Base-by-base conservation (phyloP, 37 sponge, comb jelly and placozoan genomes). In the Halichondria panicea region DNA sequence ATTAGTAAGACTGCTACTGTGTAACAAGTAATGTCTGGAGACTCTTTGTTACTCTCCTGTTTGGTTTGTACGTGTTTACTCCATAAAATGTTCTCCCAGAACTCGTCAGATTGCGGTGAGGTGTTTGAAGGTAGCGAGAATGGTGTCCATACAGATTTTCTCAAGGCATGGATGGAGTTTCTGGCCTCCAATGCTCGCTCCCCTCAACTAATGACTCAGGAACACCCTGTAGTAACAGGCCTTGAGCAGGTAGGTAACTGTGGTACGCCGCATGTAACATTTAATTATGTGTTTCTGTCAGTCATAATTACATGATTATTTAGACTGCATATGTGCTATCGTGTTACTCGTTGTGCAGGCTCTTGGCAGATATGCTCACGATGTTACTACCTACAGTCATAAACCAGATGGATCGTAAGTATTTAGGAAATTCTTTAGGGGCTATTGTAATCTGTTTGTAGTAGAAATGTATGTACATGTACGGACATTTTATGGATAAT, bases 201-300 rank as follows among this genome's bases (percentile, higher is more conserved):
- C 0, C 91, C 92, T 13, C 95, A 94, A 33, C 75, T 97, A 57
- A 61, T 97, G 12, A 58, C 45, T 34, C 32, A 45, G 33, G 87
- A 88, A 66, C 89, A 91, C 58, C 81, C 94, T 15, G 55, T 97
- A 4, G 55, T 93, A 0, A 30, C 43, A 0, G 53, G 71, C 34
- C 72, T 97, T 19, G 77, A 89, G 58, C 81, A 97, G n/a, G n/a
- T n/a, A n/a, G n/a, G n/a, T n/a, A n/a, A 84, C 91, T 94, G 41
- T 42, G 48, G n/a, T 38, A 42, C 4, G 8, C 30, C 12, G 45
- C 25, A 15, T 9, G 56, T n/a, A 48, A 31, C 40, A 15, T 12
- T 61, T 52, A 52, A 19, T 19, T 19, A 52, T 52, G 55, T 52
- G 15, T 15, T 15, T 21, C 19, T 52, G 19, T 52, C 15, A 21